A percentile compares a stretch with the other conserved stretches of the same genome.
Evolutionary conservation across 2,113 vertebrate genomes (phyloP).

Genomic region (Xiphophorus couchianus): DNA sequence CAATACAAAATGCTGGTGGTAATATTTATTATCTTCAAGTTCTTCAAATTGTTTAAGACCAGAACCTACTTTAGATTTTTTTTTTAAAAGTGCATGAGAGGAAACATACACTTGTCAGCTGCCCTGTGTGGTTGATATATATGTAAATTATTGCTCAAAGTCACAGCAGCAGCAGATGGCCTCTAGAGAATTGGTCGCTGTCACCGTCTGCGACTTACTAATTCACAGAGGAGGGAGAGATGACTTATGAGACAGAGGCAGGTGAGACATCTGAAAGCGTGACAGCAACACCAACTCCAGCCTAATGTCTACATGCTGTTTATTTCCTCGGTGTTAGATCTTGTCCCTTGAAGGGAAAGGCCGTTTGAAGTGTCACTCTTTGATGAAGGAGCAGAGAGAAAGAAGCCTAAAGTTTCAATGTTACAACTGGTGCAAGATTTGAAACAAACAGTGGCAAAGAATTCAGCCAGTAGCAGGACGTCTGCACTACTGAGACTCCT

Average conservation of each 20-base stretch:
- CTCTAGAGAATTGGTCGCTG: constrained; percentile 8
- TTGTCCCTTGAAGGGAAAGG: constrained; percentile 16
- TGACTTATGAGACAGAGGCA: constrained; percentile 29
- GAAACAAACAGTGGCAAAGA: neutral
- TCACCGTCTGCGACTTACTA: constrained; percentile 8
- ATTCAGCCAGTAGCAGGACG: neutral
- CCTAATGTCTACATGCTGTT: constrained; percentile 30
- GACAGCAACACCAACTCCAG: constrained; percentile 29
- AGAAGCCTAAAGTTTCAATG: constrained; percentile 28
- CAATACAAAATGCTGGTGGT: neutral
- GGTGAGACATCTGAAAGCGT: constrained; percentile 37
- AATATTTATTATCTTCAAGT: neutral
- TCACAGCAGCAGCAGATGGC: constrained; percentile 19
- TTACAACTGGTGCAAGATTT: constrained; percentile 23
- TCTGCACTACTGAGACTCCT: too few relatives aligned
- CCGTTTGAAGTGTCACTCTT: constrained; percentile 38
- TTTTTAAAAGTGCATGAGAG: neutral
- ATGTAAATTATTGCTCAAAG: constrained; percentile 17
- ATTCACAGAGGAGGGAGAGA: constrained; percentile 16
- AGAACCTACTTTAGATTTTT: neutral
- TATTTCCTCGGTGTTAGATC: constrained; percentile 39
- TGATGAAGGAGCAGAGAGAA: constrained; percentile 22
- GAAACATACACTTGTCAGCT: neutral
- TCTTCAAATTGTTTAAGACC: neutral
- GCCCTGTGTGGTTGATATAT: neutral